phyloP scores from a whole-genome alignment of 1,140 invertebrate genomes.

The Platyura marginata region DNA sequence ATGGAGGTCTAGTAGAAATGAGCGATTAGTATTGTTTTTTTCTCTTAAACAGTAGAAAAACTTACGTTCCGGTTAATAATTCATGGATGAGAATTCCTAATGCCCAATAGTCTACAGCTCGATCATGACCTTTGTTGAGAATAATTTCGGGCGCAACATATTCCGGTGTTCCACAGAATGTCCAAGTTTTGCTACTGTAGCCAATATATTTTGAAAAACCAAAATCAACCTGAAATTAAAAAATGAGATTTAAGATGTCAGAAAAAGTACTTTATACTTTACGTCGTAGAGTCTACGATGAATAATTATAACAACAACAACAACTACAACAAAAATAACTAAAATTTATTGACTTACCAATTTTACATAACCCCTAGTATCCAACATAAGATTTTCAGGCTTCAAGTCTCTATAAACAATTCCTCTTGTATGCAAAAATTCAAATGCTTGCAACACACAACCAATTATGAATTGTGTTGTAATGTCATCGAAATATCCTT shows the following conservation, averaged over 20 bases:
- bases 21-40: background rate
- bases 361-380: conserved; percentile 54
- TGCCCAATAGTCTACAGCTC: conserved; percentile 67
- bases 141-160: conserved; percentile 61
- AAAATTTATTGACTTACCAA: conserved; percentile 27
- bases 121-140: conserved; percentile 51
- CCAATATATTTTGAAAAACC: conserved; percentile 71
- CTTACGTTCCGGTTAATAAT: conserved; percentile 45
- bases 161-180: conserved; percentile 69
- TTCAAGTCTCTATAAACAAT: conserved; percentile 69
- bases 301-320: no score
- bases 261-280: no score
- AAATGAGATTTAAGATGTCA: no score
- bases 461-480: conserved; percentile 53
- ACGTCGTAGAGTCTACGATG: no score
- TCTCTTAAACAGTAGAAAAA: background rate
- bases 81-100: conserved; percentile 65
- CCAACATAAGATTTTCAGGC: conserved; percentile 62
- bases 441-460: conserved; percentile 58
- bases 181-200: conserved; percentile 63
- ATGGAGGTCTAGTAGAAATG: conserved; percentile 43
- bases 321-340: background rate
- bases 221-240: conserved; percentile 54
- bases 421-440: conserved; percentile 52
- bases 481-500: conserved; percentile 52